A percentile compares a stretch with the other conserved stretches of the same genome.
Conservation (phyloP, 1,140 invertebrate genomes). For the Drosophila mayri region DNA sequence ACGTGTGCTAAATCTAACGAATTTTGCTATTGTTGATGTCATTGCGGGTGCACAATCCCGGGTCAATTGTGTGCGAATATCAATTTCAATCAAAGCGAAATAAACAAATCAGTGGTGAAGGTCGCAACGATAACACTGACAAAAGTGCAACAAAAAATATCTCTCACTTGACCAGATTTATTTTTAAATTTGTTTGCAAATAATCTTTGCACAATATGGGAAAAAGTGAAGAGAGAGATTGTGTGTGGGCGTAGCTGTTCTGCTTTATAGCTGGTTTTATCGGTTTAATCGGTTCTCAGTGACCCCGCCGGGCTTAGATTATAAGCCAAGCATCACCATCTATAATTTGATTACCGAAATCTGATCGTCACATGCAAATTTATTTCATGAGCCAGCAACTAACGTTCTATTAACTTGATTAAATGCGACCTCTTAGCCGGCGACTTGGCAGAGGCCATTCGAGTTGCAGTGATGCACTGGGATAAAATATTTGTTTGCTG, state of each 20-base stretch:
- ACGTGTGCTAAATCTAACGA: slow-evolving; percentile 52
- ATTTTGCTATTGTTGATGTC: slow-evolving; percentile 13
- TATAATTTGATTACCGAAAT: slow-evolving; percentile 60
- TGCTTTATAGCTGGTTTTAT: slow-evolving; percentile 32
- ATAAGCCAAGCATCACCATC: slow-evolving; percentile 42
- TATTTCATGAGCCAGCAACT: slow-evolving; percentile 35
- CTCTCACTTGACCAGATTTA: neutral
- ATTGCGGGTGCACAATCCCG: slow-evolving; percentile 22
- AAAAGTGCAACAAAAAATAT: slow-evolving; percentile 12
- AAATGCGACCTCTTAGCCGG: slow-evolving; percentile 47
- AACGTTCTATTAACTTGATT: slow-evolving; percentile 59
- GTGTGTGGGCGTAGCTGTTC: slow-evolving; percentile 19
- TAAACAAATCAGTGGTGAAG: slow-evolving; percentile 43
- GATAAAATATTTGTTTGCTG: neutral
- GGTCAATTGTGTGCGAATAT: slow-evolving; percentile 53
- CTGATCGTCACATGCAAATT: slow-evolving; percentile 54
- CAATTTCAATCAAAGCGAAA: slow-evolving; percentile 47
- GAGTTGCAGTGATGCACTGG: slow-evolving; percentile 8
- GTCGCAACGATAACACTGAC: slow-evolving; percentile 42
- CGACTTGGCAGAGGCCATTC: slow-evolving; percentile 4
- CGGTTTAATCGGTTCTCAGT: slow-evolving; percentile 12
- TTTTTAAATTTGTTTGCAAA: slow-evolving; percentile 1
- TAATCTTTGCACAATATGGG: neutral
- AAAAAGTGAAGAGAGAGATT: slow-evolving; percentile 3
- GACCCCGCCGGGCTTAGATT: slow-evolving; percentile 28